These are phyloP conservation scores for Pachyrhynchus sulphureomaculatus DNA, from an alignment of 1,140 invertebrate genomes.

Conservation along the genomic window DNA sequence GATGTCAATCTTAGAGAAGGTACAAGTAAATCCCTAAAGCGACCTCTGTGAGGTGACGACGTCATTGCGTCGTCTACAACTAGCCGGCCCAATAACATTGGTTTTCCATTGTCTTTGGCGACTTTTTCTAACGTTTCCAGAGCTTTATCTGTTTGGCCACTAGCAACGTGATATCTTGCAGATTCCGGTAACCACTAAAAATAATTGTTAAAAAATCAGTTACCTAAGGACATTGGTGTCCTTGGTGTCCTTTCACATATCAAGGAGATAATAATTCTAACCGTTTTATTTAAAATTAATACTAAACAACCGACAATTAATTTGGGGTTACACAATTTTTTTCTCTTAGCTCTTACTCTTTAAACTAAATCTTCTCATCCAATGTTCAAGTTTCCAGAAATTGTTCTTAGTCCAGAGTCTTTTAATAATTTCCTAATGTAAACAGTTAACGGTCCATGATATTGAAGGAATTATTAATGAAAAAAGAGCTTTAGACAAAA, in stretches of 20 bases:
- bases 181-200: constrained; percentile 90
- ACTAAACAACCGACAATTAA: not conserved
- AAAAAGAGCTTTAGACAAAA: too few relatives aligned
- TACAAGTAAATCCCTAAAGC: constrained; percentile 75
- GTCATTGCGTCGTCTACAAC: constrained; percentile 75
- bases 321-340: too few relatives aligned
- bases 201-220: not conserved
- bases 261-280: not conserved
- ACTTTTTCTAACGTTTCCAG: constrained; percentile 77
- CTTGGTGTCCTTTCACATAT: not conserved
- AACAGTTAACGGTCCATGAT: too few relatives aligned
- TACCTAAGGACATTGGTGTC: constrained; percentile 4
- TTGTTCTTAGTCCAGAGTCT: too few relatives aligned
- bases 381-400: too few relatives aligned
- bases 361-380: too few relatives aligned
- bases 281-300: not conserved
- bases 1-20: constrained; percentile 81
- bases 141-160: constrained; percentile 83
- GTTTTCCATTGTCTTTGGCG: constrained; percentile 84
- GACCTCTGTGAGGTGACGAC: constrained; percentile 63
- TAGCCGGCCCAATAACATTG: constrained; percentile 84
- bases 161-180: constrained; percentile 82
- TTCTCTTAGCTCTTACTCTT: too few relatives aligned
- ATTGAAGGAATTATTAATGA: too few relatives aligned
- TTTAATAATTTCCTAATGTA: too few relatives aligned